Evolutionary conservation across 1,140 invertebrate genomes (phyloP).

Genomic region (Ruditapes philippinarum): DNA sequence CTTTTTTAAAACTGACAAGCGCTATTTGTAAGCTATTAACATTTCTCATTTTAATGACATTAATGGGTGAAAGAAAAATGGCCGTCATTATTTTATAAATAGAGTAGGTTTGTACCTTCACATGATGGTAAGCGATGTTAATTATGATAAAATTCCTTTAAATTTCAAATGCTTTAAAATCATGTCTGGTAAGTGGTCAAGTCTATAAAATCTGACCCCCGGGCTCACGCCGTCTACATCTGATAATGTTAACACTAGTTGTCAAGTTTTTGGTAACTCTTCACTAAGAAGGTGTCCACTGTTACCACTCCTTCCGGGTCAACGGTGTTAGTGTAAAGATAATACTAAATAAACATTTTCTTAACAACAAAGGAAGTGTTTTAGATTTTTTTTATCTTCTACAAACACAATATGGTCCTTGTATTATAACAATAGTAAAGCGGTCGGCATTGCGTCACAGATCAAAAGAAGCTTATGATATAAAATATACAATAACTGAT

Average conservation of each 20-base stretch:
- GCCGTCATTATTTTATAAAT: not conserved
- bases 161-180: not conserved
- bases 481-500: constrained; percentile 10
- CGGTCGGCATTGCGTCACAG: not conserved
- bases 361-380: constrained; percentile 4
- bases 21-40: not conserved
- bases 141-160: constrained; percentile 21
- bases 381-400: constrained; percentile 48
- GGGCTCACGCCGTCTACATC: constrained; percentile 12
- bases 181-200: not conserved
- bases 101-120: not conserved
- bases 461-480: not conserved
- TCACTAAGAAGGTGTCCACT: constrained; percentile 13
- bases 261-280: constrained; percentile 21
- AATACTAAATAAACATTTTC: constrained; percentile 44
- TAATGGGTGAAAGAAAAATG: not conserved
- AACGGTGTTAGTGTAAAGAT: not conserved
- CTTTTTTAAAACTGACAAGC: not conserved
- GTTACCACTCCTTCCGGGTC: not conserved
- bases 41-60: not conserved
- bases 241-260: constrained; percentile 1
- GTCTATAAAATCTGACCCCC: not conserved
- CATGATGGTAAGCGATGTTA: not conserved
- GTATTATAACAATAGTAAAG: not conserved
- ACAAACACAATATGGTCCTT: constrained; percentile 5